Evolutionary conservation across 2,888 invertebrate genomes (phyloP).

Genomic region (Resseliella maxima): DNA sequence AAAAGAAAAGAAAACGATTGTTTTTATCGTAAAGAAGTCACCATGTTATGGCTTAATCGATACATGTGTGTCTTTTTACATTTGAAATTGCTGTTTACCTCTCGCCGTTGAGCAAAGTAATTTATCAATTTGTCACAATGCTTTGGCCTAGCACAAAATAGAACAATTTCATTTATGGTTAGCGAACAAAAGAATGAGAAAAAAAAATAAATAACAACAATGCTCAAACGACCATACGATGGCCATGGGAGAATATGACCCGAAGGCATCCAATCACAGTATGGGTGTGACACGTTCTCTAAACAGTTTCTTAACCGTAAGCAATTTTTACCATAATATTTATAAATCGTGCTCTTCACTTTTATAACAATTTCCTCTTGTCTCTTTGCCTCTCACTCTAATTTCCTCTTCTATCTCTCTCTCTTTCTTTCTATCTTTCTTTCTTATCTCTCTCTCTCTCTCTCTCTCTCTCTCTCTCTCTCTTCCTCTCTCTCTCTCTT

Average conservation of each 20-base stretch:
- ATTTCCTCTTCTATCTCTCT: no score
- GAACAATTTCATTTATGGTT: background rate
- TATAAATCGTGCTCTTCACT: conserved; percentile 13
- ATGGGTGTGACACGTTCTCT: conserved; percentile 23
- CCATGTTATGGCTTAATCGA: conserved; percentile 19
- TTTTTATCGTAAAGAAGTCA: conserved; percentile 2
- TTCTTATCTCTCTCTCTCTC: no score
- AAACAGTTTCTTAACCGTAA: conserved; percentile 48
- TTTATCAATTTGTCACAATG: conserved; percentile 49
- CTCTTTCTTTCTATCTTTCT: no score
- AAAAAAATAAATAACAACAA: no score
- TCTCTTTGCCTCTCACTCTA: no score
- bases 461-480: no score
- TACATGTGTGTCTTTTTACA: background rate
- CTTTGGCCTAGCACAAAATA: background rate
- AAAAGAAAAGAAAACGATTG: background rate
- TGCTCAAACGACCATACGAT: no score
- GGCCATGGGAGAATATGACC: conserved; percentile 16
- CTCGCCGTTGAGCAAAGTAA: background rate
- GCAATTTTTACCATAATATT: conserved; percentile 47
- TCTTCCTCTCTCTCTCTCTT: no score
- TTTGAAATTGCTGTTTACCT: background rate
- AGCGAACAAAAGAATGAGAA: background rate
- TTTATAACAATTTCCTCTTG: conserved; percentile 51
- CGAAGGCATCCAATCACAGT: background rate